A percentile compares a stretch with the other conserved stretches of the same genome.
Evolutionary conservation across 2,113 vertebrate species (phyloP).

Genomic region (Rhombomys opimus): DNA sequence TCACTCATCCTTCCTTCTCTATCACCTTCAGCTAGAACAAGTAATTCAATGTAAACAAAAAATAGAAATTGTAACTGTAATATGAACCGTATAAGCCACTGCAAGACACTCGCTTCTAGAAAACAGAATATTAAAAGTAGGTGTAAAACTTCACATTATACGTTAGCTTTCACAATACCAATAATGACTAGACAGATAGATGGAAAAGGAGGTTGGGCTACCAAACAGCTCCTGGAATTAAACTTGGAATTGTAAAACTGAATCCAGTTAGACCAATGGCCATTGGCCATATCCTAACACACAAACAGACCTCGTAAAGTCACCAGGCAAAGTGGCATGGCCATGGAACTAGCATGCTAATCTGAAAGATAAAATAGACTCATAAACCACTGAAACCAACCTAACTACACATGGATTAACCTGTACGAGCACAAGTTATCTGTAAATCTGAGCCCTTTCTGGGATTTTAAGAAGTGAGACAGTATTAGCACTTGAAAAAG

Average conservation of each 20-base stretch:
- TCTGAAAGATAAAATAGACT: constrained; percentile 78
- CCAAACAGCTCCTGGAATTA: constrained; percentile 52
- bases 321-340: constrained; percentile 64
- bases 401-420: constrained; percentile 77
- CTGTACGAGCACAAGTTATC: constrained; percentile 87
- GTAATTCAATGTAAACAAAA: constrained; percentile 69
- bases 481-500: constrained; percentile 82
- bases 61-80: constrained; percentile 54
- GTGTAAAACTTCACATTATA: constrained; percentile 88
- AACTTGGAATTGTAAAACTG: constrained; percentile 76
- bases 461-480: constrained; percentile 79
- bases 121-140: constrained; percentile 68
- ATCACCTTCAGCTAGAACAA: constrained; percentile 68
- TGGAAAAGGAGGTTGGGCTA: constrained; percentile 69
- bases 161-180: constrained; percentile 60
- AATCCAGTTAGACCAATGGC: constrained; percentile 69
- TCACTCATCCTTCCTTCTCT: constrained; percentile 64
- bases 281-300: constrained; percentile 78
- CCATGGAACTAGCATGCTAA: constrained; percentile 77
- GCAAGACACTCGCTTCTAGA: constrained; percentile 60
- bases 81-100: constrained; percentile 66
- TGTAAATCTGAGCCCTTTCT: constrained; percentile 86
- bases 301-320: constrained; percentile 76
- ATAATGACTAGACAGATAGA: constrained; percentile 51
- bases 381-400: constrained; percentile 43